Conservation (phyloP, 2,888 invertebrate genomes). For the Lasioglossum leucozonium region DNA sequence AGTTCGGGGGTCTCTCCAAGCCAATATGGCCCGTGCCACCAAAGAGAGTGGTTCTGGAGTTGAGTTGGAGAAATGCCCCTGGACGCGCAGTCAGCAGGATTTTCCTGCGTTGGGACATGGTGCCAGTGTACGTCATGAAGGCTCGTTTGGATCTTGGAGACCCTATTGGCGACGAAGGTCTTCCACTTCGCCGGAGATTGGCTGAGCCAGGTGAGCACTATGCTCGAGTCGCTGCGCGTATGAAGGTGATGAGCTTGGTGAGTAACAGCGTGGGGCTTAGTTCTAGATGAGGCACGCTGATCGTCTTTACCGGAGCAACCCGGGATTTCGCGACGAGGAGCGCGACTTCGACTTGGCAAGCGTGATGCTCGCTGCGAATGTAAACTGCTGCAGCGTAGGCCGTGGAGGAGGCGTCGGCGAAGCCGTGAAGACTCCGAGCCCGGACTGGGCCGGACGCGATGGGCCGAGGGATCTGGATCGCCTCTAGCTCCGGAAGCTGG, state of each 20-base stretch:
- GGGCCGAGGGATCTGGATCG: too few species aligned
- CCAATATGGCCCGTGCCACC: slow-evolving; percentile 11
- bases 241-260: background rate
- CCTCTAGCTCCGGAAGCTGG: too few species aligned
- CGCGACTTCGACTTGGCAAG: background rate
- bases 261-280: slow-evolving; percentile 41
- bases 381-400: too few species aligned
- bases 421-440: too few species aligned
- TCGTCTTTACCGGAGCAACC: background rate
- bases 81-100: slow-evolving; percentile 15
- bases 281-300: slow-evolving; percentile 46
- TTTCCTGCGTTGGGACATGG: background rate
- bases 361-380: background rate
- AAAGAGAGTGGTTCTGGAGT: background rate
- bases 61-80: background rate
- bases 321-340: background rate
- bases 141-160: background rate
- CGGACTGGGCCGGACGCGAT: too few species aligned
- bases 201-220: slow-evolving; percentile 1
- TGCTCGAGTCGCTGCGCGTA: slow-evolving; percentile 14
- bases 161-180: slow-evolving; percentile 21
- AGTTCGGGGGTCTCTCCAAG: background rate
- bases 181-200: slow-evolving; percentile 16
- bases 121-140: background rate
- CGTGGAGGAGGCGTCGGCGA: too few species aligned